Base-by-base conservation (phyloP, 2,888 invertebrate genomes). In the Sphaeridia pumilis region DNA sequence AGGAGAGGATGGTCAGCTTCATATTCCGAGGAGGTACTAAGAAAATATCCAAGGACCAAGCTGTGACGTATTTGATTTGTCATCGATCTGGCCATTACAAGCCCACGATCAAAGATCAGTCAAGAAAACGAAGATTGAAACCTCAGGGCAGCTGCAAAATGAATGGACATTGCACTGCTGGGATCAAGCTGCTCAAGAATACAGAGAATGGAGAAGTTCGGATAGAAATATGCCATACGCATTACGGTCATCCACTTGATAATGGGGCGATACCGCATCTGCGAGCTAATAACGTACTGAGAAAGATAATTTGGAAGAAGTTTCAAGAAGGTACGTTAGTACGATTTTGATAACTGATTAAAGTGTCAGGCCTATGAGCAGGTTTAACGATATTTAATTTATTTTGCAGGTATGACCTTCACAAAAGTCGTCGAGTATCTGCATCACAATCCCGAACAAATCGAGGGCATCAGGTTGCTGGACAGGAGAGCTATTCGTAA, bases 101-200 rank as follows among this genome's bases (percentile, higher is more conserved):
- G 22, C 62, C 64, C 2, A 64, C 64, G 1, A 57, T 61, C 58
- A 52, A 35, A 5, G 58, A 57, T 48, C 43, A 50, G n/a, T 46
- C 54, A 4, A 43, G 62, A 38, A 59, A 64, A 52, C 24, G 64
- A n/a, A 62, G 58, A 49, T 57, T 64, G 61, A 64, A 64, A 31
- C 64, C 64, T 14, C 64, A 64, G 48, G 64, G 64, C 21, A 62
- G 62, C 28, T 64, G 64, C 36, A 64, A 64, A 53, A 64, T 64
- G 49, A 59, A 58, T 14, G 62, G 62, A 0, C 61, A 64, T 45
- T 64, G 64, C 34, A 64, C 64, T 24, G 64, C 64, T n/a, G 64
- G 64, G 10, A 62, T 64, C 2, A 62, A 61, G 44, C 46, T 62
- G 1, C 24, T 59, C 20, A 64, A 58, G 38, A 59, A 61, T 46